Evolutionary conservation across 1,140 invertebrate species (phyloP), one percentile per base, ranked within the genome.

Genomic region (Drosophila persimilis): DNA sequence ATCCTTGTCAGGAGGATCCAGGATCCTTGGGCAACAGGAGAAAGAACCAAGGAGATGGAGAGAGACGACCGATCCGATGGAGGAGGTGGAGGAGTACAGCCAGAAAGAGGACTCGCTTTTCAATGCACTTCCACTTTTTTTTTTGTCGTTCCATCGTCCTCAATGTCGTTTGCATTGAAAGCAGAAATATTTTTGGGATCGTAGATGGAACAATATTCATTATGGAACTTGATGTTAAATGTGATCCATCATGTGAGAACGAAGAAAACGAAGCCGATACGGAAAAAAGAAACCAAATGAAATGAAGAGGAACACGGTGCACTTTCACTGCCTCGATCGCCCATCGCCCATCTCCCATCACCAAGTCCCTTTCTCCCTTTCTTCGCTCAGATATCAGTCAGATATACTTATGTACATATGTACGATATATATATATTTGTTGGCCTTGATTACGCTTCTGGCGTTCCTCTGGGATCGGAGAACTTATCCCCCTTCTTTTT

Each of bases 71-170:
- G 11, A 13, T 13, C 31, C 31, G 35, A 0, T 13, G 35, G 9
- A 11, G 31, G 8, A 35, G 31, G 31, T 11, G 35, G 35, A 11
- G 35, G 13, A 48, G 43, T 26, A 64, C 41, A 17, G 8, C 15
- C 8, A 41, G 41, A 15, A 73, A 62, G 51, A 59, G 59, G 67
- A 77, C 64, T 86, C 65, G 71, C 74, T 77, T 77, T 73, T 84
- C 72, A 80, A 85, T 84, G 80, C 80, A 84, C 77, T 84, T 84
- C 80, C 80, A 84, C 67, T 85, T 85, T 81, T 81, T 81, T 39
- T 77, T 9, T 11, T 39, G 35, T 39, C 35, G 11, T 39, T 13
- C 35, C 43, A 50, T 73, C 58, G 46, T 58, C 45, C 61, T 54
- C 51, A 46, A 67, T 48, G 51, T 56, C 53, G 41, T 54, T 62